phyloP scores from a whole-genome alignment of 2,113 vertebrate genomes.

The Macaca fascicularis region DNA sequence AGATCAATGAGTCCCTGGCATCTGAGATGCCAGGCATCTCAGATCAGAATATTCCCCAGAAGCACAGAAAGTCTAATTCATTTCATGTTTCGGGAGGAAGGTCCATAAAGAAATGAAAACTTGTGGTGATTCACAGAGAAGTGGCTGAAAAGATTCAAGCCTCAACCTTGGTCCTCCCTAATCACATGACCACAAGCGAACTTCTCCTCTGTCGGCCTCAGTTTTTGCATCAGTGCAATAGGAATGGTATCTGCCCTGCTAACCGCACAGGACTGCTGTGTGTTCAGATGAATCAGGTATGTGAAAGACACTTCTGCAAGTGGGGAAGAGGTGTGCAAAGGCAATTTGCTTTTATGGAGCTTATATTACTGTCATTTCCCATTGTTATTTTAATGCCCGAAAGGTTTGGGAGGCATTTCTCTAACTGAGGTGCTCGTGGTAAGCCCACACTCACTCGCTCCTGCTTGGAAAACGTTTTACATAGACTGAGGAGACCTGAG shows the following conservation, averaged over 20 bases:
- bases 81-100: background rate
- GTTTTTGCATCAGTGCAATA: background rate
- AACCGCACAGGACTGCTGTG: background rate
- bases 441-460: background rate
- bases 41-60: background rate
- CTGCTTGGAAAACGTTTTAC: background rate
- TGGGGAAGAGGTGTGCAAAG: background rate
- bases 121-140: background rate
- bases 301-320: background rate
- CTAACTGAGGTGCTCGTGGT: background rate
- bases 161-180: background rate
- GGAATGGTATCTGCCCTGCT: background rate
- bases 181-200: background rate
- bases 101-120: background rate
- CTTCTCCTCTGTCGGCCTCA: background rate
- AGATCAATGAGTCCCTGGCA: too few species aligned
- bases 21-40: background rate
- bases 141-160: background rate
- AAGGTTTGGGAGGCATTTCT: background rate
- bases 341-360: background rate
- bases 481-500: background rate
- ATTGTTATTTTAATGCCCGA: background rate
- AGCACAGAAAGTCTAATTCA: background rate
- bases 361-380: background rate
- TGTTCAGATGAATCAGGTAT: background rate